Base-by-base conservation (phyloP, 2,888 invertebrate species). In the Galerucella nymphaeae region DNA sequence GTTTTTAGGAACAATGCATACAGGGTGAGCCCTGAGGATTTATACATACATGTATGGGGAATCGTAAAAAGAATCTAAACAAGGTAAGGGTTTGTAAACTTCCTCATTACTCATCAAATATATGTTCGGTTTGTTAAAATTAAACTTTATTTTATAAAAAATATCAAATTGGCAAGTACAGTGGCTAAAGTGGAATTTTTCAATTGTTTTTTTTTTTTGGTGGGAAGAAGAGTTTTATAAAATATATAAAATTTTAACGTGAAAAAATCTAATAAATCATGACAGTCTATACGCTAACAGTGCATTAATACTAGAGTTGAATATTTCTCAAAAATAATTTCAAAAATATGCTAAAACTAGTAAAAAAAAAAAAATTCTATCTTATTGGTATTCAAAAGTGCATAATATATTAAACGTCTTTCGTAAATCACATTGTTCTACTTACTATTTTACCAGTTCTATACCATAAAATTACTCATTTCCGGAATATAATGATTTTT, bases 141-240 rank as follows among this genome's bases (percentile, higher is more conserved):
- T 16, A 10, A 18, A 18, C n/a, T 55, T 55, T 55, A 1, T 20
- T 55, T 18, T 55, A 5, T 18, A 55, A 55, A 55, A 10, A 16
- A 69, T 55, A 71, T 55, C 48, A 59, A 55, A 70, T 73, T 75
- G 75, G 75, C 75, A 75, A 75, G 75, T 70, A 69, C 62, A 75
- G 72, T 75, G 75, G 74, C 75, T 70, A 70, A 48, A 61, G 66
- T 53, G 71, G 71, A 66, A 71, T 66, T 30, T 67, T 38, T 65
- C 13, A 30, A 53, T 11, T 23, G 23, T 53, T 48, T 16, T 63
- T 23, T 30, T 30, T 30, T 13, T n/a, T n/a, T n/a, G n/a, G n/a
- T 2, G 13, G 14, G 14, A 45, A 45, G 45, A 45, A 58, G 45
- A 50, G 8, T 58, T 45, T 58, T 55, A 10, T 59, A 38, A 59